Percentiles rank a stretch among this genome's conserved stretches.
Conservation (phyloP, 2,797 vertebrate species). For the Neopelma chrysocephalum region DNA sequence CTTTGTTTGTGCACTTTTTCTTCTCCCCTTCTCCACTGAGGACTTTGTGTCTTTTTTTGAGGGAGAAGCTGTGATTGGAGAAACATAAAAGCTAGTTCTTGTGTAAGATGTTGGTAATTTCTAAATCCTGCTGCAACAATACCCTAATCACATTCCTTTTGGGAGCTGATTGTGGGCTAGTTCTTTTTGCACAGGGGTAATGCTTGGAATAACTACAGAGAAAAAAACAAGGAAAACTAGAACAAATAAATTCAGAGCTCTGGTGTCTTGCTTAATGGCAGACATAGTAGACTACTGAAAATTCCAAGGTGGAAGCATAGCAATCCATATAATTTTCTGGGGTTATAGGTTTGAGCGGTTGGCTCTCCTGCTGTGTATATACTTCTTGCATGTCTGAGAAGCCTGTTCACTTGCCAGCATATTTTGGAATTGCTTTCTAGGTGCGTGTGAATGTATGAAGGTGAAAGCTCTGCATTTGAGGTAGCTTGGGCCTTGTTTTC, state of each 20-base stretch:
- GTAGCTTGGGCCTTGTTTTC: not conserved
- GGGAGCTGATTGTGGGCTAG: not conserved
- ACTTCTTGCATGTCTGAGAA: not conserved
- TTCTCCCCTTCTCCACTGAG: not conserved
- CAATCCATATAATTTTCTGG: not conserved
- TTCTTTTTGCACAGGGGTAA: not conserved
- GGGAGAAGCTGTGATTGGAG: not conserved
- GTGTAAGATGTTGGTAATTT: not conserved
- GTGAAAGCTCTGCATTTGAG: not conserved
- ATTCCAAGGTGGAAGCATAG: not conserved
- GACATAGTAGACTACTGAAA: not conserved
- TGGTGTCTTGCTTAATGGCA: not conserved
- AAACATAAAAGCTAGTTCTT: not conserved
- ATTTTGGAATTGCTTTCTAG: not conserved
- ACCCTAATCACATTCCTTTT: not conserved
- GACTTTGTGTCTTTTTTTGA: not conserved
- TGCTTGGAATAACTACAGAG: not conserved
- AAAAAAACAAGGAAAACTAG: not conserved
- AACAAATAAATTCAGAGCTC: not conserved
- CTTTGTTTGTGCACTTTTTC: not conserved
- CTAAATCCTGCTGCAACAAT: not conserved
- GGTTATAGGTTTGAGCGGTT: not conserved
- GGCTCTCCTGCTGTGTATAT: not conserved
- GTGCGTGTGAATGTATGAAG: not conserved
- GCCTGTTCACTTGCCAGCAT: not conserved